These are phyloP conservation scores for Adrianichthys oophorus DNA, from an alignment of 2,797 vertebrate genomes.

Conservation along the genomic window DNA sequence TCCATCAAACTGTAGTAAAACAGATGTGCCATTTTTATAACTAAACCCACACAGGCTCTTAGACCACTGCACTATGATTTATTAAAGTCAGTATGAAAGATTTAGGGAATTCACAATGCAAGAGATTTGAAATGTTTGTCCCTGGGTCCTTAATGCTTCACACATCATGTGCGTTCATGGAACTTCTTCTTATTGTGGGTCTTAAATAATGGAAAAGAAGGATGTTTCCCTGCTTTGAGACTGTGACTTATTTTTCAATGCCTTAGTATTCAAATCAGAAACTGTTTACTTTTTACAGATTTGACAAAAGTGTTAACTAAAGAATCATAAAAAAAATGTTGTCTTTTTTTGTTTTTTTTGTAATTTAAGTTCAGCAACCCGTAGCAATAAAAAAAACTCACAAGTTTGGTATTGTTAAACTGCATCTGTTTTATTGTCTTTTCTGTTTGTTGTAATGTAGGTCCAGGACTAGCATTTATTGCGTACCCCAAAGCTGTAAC, in stretches of 20 bases:
- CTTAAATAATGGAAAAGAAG: slow-evolving; percentile 8
- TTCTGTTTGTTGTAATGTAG: slow-evolving; percentile 61
- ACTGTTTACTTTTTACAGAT: too few species aligned
- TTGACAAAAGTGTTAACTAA: too few species aligned
- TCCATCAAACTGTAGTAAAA: slow-evolving; percentile 30
- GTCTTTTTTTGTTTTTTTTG: too few species aligned
- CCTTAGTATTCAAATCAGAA: too few species aligned
- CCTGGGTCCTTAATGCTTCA: slow-evolving; percentile 30
- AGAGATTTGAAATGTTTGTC: slow-evolving; percentile 49
- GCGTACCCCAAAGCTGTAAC: slow-evolving; percentile 98
- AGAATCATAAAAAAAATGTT: too few species aligned
- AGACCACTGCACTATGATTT: slow-evolving; percentile 57
- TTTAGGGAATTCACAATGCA: slow-evolving; percentile 54
- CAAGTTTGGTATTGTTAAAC: not conserved
- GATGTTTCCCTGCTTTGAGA: too few species aligned
- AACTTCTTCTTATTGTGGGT: not conserved
- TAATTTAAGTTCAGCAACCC: too few species aligned
- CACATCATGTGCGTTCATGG: slow-evolving; percentile 20
- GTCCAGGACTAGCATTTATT: slow-evolving; percentile 95
- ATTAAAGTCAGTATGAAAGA: slow-evolving; percentile 70
- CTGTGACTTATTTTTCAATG: too few species aligned
- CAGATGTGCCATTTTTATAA: slow-evolving; percentile 48
- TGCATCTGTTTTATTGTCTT: not conserved
- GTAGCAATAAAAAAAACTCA: too few species aligned
- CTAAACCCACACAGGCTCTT: slow-evolving; percentile 43